Evolutionary conservation across 2,888 invertebrate genomes (phyloP).

Genomic region (Drosophila parthenogenetica): DNA sequence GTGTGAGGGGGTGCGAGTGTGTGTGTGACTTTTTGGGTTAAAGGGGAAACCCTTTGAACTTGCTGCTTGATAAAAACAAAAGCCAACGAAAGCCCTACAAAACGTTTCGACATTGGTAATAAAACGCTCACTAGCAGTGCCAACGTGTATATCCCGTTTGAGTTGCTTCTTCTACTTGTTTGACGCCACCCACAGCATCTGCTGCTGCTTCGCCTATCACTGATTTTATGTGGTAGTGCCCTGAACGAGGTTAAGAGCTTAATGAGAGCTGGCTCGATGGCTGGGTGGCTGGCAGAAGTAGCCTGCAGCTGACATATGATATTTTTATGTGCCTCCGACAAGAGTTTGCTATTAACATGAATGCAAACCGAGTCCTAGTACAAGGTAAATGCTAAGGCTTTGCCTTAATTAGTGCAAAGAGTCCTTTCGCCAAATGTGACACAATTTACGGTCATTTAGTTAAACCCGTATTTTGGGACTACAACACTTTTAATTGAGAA

Average conservation of each 20-base stretch:
- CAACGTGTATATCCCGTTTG: conserved; percentile 21
- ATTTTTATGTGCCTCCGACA: conserved; percentile 75
- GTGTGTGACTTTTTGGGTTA: not conserved
- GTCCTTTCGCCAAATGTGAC: conserved; percentile 50
- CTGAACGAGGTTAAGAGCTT: conserved; percentile 78
- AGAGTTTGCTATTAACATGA: conserved; percentile 71
- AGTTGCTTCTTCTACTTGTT: not conserved
- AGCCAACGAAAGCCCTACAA: conserved; percentile 28
- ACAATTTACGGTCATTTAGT: conserved; percentile 58
- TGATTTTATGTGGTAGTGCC: conserved; percentile 8
- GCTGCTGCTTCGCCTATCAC: conserved; percentile 1
- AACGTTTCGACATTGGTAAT: conserved; percentile 75
- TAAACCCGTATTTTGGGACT: conserved; percentile 18
- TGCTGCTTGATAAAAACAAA: conserved; percentile 37
- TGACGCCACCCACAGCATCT: not conserved
- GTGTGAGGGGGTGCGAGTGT: not conserved
- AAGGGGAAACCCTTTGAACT: conserved; percentile 46
- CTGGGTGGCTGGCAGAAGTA: conserved; percentile 22
- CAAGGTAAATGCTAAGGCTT: conserved; percentile 79
- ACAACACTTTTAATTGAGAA: conserved; percentile 35
- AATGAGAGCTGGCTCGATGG: conserved; percentile 52
- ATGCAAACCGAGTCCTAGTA: conserved; percentile 28
- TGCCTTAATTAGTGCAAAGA: conserved; percentile 71
- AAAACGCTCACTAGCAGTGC: conserved; percentile 73
- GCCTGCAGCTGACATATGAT: conserved; percentile 77